Conservation (phyloP, 2,888 invertebrate species). For the Rotaria sp. region DNA sequence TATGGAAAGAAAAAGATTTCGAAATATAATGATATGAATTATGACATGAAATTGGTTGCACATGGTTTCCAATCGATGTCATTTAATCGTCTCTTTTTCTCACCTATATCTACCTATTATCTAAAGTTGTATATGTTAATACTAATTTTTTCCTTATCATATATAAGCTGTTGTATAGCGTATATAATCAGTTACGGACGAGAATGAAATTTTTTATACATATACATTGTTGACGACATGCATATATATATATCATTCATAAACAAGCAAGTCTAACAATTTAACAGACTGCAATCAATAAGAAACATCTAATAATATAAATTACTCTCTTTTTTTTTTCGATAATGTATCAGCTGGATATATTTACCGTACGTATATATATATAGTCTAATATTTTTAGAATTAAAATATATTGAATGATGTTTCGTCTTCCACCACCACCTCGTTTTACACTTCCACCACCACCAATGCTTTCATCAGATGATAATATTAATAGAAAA, state of each 20-base stretch:
- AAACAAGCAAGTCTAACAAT: neutral
- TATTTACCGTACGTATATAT: neutral
- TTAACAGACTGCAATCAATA: neutral
- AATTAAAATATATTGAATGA: neutral
- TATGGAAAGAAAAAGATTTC: no score
- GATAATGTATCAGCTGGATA: neutral
- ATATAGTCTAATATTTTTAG: neutral
- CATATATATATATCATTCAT: neutral
- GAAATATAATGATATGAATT: no score
- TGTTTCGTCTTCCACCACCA: conserved; percentile 7
- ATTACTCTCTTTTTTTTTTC: neutral
- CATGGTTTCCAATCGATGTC: neutral
- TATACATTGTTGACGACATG: neutral
- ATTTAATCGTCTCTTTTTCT: neutral
- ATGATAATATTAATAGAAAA: neutral
- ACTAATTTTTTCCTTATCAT: neutral
- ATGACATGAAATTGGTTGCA: neutral
- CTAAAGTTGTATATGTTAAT: neutral
- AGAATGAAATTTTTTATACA: neutral
- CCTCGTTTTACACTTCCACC: neutral
- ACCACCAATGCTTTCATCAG: neutral
- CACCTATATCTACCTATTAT: neutral
- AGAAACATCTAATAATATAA: neutral
- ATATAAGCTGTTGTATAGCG: neutral
- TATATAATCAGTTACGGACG: neutral